phyloP scores from a whole-genome alignment of 2,797 vertebrate genomes.

The Phoxinus dragarum region DNA sequence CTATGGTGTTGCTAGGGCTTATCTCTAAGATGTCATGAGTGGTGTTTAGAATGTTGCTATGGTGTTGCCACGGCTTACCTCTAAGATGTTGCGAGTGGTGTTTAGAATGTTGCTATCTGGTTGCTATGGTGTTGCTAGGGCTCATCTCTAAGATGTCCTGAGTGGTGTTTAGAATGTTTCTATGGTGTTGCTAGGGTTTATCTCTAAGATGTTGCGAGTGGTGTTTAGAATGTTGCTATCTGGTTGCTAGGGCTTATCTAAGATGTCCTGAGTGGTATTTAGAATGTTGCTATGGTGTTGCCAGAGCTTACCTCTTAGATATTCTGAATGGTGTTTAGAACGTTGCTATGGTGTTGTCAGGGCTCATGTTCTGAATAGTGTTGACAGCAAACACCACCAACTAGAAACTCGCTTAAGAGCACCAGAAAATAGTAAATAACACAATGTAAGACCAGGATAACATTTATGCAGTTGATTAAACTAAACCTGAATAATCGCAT shows the following conservation, averaged over 20 bases:
- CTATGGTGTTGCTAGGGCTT: background rate
- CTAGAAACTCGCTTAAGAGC: background rate
- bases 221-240: background rate
- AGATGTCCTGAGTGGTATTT: background rate
- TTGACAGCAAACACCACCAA: background rate
- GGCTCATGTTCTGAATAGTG: background rate
- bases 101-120: background rate
- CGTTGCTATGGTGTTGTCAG: background rate
- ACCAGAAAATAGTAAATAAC: background rate
- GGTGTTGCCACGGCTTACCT: background rate
- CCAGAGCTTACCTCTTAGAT: background rate
- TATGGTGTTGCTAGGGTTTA: background rate
- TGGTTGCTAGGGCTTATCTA: background rate
- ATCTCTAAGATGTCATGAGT: fast-evolving
- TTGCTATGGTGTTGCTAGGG: background rate
- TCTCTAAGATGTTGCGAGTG: background rate
- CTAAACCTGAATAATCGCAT: background rate
- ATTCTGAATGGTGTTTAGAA: background rate
- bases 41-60: background rate
- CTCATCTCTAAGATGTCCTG: background rate
- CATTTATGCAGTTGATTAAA: background rate
- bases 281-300: background rate
- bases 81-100: background rate
- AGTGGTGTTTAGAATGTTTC: background rate
- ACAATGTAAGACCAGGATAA: background rate